phyloP scores from a whole-genome alignment of 2,113 vertebrate genomes.

The Catharus minimus region DNA sequence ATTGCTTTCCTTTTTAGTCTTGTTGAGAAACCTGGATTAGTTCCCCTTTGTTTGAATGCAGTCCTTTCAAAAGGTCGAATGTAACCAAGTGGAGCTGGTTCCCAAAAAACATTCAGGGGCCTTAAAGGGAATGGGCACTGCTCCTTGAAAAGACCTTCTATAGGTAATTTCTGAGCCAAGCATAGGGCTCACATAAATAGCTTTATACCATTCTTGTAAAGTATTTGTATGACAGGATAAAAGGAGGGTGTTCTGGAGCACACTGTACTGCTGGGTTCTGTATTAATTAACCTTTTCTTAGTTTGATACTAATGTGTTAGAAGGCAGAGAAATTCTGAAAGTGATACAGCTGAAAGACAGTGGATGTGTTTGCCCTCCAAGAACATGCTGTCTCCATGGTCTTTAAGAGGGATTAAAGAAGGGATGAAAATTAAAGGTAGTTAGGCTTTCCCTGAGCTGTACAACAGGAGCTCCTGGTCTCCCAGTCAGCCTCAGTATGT shows the following conservation, averaged over 20 bases:
- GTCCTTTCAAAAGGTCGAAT: background rate
- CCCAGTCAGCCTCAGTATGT: background rate
- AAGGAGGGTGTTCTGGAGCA: background rate
- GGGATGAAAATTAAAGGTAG: background rate
- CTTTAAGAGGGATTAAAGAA: background rate
- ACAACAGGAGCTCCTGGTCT: background rate
- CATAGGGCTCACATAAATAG: background rate
- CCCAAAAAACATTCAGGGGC: background rate
- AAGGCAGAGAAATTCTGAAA: background rate
- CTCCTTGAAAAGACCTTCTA: background rate
- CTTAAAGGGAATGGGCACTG: background rate
- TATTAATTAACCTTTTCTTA: conserved; percentile 39
- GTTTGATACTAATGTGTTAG: background rate
- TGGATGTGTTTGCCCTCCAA: background rate
- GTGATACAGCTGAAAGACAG: background rate
- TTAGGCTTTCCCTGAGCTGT: background rate
- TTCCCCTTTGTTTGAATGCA: background rate
- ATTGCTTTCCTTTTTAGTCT: background rate
- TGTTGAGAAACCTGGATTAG: conserved; percentile 5
- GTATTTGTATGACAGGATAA: background rate
- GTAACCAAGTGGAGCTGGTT: background rate
- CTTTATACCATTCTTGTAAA: background rate
- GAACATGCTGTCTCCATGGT: background rate
- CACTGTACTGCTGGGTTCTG: background rate
- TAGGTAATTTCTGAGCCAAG: background rate